Conservation (phyloP, 2,888 invertebrate genomes). For the Romanomermis culicivorax region DNA sequence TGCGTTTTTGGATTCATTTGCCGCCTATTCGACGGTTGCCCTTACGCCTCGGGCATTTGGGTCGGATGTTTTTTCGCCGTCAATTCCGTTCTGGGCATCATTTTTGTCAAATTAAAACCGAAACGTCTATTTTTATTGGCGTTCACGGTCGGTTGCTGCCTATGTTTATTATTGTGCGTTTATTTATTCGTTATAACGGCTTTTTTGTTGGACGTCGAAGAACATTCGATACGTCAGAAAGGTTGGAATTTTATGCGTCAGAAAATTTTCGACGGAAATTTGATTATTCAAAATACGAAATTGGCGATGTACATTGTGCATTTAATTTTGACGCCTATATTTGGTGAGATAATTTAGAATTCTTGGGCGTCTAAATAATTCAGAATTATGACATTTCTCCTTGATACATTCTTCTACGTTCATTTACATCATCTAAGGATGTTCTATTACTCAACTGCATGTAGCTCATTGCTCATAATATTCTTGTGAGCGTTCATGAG, state of each 20-base stretch:
- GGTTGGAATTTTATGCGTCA: conserved; percentile 5
- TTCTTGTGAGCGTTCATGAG: too few relatives aligned
- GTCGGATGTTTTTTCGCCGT: conserved; percentile 17
- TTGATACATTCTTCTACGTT: too few relatives aligned
- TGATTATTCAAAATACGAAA: conserved; percentile 24
- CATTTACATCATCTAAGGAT: too few relatives aligned
- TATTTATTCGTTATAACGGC: conserved; percentile 24
- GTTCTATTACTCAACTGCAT: too few relatives aligned
- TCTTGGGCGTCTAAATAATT: neutral
- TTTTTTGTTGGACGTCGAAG: conserved; percentile 17
- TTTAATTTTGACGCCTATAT: conserved; percentile 23
- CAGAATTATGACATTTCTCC: too few relatives aligned
- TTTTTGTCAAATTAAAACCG: conserved; percentile 19
- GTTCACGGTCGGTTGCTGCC: conserved; percentile 17
- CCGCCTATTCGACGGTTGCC: conserved; percentile 9
- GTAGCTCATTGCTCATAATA: too few relatives aligned
- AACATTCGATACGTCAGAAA: neutral
- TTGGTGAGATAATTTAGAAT: conserved; percentile 15
- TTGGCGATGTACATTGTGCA: conserved; percentile 26
- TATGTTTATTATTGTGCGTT: conserved; percentile 20
- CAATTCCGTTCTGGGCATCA: conserved; percentile 18
- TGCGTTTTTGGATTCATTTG: conserved; percentile 11
- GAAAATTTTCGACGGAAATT: conserved; percentile 13
- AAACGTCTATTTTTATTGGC: conserved; percentile 18
- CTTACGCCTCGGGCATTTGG: conserved; percentile 9